Conservation (phyloP, 2,797 vertebrate species). For the Anguilla obscura region DNA sequence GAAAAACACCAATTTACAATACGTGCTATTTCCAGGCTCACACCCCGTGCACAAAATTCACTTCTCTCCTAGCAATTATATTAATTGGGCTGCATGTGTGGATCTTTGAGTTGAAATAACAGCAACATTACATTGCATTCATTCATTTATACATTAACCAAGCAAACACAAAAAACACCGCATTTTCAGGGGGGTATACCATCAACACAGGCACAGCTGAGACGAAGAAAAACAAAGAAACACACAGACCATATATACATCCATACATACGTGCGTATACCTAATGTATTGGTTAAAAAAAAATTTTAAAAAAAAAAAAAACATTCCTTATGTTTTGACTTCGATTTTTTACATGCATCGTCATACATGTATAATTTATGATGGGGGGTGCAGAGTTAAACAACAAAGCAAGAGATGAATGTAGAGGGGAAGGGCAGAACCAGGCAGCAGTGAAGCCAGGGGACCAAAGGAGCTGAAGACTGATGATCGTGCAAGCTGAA, state of each 20-base stretch:
- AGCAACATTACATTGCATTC: background rate
- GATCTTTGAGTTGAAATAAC: background rate
- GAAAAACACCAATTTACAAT: background rate
- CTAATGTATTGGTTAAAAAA: background rate
- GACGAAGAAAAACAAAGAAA: background rate
- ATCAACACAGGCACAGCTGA: background rate
- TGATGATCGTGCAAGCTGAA: slow-evolving; percentile 6
- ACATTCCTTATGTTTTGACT: background rate
- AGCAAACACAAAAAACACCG: background rate
- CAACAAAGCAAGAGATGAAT: background rate
- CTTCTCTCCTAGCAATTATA: background rate
- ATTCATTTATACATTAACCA: background rate
- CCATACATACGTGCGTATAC: background rate
- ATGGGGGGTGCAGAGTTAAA: background rate
- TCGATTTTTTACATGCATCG: background rate
- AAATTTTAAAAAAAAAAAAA: background rate
- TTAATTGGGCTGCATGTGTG: background rate
- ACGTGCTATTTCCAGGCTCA: background rate
- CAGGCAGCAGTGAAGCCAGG: background rate
- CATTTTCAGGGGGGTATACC: background rate
- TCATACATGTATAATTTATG: background rate
- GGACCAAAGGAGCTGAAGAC: background rate
- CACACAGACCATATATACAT: background rate
- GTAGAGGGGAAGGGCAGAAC: background rate
- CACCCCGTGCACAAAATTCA: background rate